Evolutionary conservation across 2,888 invertebrate species (phyloP).

Genomic region (Eudasyphora cyanicolor): DNA sequence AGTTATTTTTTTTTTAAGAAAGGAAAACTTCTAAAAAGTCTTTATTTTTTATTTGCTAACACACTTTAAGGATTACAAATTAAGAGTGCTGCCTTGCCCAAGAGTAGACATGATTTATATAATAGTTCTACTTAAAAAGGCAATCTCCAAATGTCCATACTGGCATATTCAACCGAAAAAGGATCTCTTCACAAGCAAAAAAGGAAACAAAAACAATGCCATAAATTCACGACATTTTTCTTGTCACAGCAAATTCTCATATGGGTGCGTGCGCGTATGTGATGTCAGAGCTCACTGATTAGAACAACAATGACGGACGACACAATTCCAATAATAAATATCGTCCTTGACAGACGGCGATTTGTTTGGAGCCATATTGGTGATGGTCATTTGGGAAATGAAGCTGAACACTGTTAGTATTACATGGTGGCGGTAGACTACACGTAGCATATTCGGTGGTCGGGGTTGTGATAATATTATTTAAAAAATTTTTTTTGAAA

Average conservation of each 20-base stretch:
- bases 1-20: too few species aligned
- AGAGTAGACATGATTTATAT: slow-evolving; percentile 2
- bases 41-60: too few species aligned
- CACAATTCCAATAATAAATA: background rate
- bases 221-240: background rate
- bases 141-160: background rate
- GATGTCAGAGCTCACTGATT: slow-evolving; percentile 9
- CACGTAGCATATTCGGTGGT: background rate
- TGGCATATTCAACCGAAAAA: background rate
- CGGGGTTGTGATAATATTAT: background rate
- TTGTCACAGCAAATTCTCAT: slow-evolving; percentile 9
- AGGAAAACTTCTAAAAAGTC: too few species aligned
- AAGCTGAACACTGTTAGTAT: background rate
- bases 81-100: too few species aligned
- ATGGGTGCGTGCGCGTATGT: background rate
- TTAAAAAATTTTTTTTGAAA: too few species aligned
- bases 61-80: too few species aligned
- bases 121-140: background rate
- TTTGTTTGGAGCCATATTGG: background rate
- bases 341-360: background rate
- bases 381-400: background rate
- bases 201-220: background rate
- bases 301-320: background rate
- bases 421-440: too few species aligned
- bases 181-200: too few species aligned